Evolutionary conservation across 2,888 invertebrate species (phyloP).

Genomic region (Leucoma salicis): DNA sequence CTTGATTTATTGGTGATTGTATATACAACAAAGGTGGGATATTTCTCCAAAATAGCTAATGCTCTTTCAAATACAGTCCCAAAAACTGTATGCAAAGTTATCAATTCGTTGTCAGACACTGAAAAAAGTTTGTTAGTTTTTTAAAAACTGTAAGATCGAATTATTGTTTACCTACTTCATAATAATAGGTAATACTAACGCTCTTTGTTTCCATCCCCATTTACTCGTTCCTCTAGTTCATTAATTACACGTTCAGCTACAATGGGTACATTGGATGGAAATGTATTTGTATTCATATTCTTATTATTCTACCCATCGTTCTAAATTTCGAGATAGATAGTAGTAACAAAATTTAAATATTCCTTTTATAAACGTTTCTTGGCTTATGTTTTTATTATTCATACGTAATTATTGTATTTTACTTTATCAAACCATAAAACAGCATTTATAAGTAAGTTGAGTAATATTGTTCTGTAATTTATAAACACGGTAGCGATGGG

Average conservation of each 20-base stretch:
- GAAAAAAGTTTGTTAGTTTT: constrained; percentile 5
- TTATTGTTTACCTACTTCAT: constrained; percentile 3
- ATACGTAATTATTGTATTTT: too few species aligned
- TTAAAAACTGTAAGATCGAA: not conserved
- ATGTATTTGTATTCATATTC: constrained; percentile 31
- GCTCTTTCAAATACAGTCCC: constrained; percentile 82
- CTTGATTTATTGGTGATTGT: constrained; percentile 57
- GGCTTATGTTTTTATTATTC: too few species aligned
- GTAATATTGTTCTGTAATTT: too few species aligned
- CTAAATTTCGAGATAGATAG: constrained; percentile 2
- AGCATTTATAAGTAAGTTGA: too few species aligned
- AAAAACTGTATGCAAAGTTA: constrained; percentile 82
- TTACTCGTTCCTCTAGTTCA: constrained; percentile 43
- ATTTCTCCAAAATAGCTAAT: constrained; percentile 83
- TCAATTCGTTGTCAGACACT: constrained; percentile 83
- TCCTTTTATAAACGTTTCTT: too few species aligned
- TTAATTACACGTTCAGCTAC: constrained; percentile 42
- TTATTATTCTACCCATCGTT: not conserved
- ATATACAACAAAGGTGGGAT: constrained; percentile 74
- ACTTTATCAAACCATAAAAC: too few species aligned
- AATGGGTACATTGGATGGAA: constrained; percentile 36
- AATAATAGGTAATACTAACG: constrained; percentile 14
- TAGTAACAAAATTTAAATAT: too few species aligned
- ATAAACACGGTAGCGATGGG: too few species aligned
- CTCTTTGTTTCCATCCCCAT: constrained; percentile 14